Conservation (phyloP, 2,888 invertebrate species). For the Drosophila lacicola region DNA sequence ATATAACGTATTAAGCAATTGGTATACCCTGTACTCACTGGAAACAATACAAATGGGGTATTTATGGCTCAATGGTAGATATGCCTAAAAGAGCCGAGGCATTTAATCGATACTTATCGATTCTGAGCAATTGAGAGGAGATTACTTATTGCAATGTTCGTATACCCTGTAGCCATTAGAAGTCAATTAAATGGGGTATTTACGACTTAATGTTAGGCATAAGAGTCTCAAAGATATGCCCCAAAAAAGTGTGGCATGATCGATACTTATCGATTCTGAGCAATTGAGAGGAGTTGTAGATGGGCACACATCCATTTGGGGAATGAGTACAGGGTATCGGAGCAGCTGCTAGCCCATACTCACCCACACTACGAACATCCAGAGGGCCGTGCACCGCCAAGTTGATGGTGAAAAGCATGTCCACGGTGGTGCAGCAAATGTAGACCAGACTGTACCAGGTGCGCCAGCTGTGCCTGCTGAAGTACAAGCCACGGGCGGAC, state of each 20-base stretch:
- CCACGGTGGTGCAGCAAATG: slow-evolving; percentile 63
- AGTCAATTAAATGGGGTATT: no score
- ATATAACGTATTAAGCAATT: no score
- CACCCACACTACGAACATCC: slow-evolving; percentile 82
- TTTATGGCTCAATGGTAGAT: background rate
- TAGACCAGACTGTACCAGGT: slow-evolving; percentile 75
- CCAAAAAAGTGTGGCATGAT: background rate
- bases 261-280: background rate
- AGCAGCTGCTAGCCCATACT: slow-evolving; percentile 13
- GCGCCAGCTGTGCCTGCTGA: slow-evolving; percentile 78
- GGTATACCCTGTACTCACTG: background rate
- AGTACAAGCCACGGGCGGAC: slow-evolving; percentile 81
- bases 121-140: no score
- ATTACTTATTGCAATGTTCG: no score
- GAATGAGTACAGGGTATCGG: no score
- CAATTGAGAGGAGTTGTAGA: background rate
- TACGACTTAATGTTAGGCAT: no score
- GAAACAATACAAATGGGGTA: background rate
- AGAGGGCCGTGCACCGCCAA: slow-evolving; percentile 59
- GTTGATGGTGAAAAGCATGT: slow-evolving; percentile 66
- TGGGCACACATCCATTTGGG: no score
- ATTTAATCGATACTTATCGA: background rate
- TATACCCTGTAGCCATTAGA: no score
- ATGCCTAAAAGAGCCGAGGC: background rate
- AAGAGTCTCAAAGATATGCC: no score